Evolutionary conservation across 2,113 vertebrate genomes (phyloP), one percentile per base, ranked within the genome.

Genomic region (Peromyscus californicus): DNA sequence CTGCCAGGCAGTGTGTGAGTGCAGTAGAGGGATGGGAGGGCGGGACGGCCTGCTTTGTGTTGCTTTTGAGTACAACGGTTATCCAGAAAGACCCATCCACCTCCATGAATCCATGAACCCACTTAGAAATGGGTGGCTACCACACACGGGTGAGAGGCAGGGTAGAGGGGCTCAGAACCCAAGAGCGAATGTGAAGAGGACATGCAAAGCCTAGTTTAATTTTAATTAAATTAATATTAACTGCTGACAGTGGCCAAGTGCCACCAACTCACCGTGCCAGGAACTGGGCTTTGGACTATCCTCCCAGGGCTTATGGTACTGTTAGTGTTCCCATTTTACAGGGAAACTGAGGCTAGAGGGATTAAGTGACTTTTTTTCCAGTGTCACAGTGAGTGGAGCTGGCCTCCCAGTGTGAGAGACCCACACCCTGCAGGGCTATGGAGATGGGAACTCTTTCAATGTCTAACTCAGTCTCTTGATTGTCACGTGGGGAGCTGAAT

Each of bases 321-420:
- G 22, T 78, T 74, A 91, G 67, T 33, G 6, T 61, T 89, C 57
- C 70, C 48, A 74, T 70, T 85, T 94, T 89, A 95, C 10, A 90
- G 59, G 79, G 24, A 89, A 93, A 96, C 80, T 63, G 89, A 97
- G 51, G 57, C 51, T 72, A 61, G 48, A 39, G 76, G 87, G 36
- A 21, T 70, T 7, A 59, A 42, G 36, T 45, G 69, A 17, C 63
- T 80, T 63, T 45, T 39, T 21, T 22, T 5, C 22, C 6, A 39
- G 9, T 59, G 61, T 67, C 61, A 59, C 4, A 54, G 61, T 67
- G n/a, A 96, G 76, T 15, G 36, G 74, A 54, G 45, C 42, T n/a
- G 67, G 67, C 88, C 63, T 87, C 31, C 63, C 10, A 48, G 61
- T 33, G 29, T 75, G 21, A n/a, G 29, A n/a, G 80, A 33, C 54